These are phyloP conservation scores for Rhyzopertha dominica DNA, from an alignment of 1,140 invertebrate species.

Conservation along the genomic window DNA sequence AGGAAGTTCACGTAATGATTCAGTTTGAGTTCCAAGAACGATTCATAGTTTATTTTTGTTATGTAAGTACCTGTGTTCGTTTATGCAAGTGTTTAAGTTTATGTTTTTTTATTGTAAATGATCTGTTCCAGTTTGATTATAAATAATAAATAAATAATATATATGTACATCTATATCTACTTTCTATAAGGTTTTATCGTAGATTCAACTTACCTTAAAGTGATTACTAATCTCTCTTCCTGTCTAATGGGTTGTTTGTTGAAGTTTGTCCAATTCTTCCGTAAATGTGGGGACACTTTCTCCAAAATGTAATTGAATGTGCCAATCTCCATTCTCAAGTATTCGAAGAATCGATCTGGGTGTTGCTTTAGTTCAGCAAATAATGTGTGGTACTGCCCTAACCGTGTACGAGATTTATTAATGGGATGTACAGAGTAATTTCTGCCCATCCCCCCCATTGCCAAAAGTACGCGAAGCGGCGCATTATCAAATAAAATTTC, in stretches of 20 bases:
- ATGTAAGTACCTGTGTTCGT: too few species aligned
- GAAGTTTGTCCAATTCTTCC: conserved; percentile 9
- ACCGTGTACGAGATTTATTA: too few species aligned
- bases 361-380: conserved; percentile 3
- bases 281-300: conserved; percentile 8
- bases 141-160: conserved; percentile 3
- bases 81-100: conserved; percentile 4
- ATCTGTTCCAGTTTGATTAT: conserved; percentile 6
- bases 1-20: conserved; percentile 1
- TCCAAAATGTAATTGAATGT: too few species aligned
- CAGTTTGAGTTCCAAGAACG: too few species aligned
- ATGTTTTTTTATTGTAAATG: conserved; percentile 3
- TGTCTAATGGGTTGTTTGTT: conserved; percentile 9
- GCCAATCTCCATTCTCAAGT: conserved; percentile 8
- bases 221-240: conserved; percentile 9
- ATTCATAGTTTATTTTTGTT: conserved; percentile 11
- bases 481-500: too few species aligned
- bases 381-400: too few species aligned
- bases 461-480: too few species aligned
- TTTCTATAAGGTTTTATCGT: conserved; percentile 1
- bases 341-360: conserved; percentile 3
- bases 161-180: too few species aligned
- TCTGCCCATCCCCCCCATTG: too few species aligned
- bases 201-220: conserved; percentile 8
- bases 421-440: too few species aligned